These are phyloP conservation scores for Gracilinanus agilis DNA, from an alignment of 2,113 vertebrate genomes.

Conservation along the genomic window DNA sequence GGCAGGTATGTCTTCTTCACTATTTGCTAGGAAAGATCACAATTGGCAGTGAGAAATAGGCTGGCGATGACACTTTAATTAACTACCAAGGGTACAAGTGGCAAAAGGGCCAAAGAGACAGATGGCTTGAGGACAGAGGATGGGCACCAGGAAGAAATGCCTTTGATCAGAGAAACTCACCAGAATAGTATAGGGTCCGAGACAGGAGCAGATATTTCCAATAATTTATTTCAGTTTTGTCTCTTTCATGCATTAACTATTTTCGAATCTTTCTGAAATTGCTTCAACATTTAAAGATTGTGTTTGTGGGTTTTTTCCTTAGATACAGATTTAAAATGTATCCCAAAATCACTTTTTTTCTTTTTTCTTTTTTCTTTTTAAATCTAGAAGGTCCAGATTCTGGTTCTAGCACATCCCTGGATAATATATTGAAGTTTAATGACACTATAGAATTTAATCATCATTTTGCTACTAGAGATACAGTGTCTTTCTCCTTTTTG, in stretches of 20 bases:
- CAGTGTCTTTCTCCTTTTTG: conserved; percentile 81
- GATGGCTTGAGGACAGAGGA: background rate
- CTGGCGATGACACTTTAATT: background rate
- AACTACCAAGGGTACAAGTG: background rate
- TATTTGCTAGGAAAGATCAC: background rate
- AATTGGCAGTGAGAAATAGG: background rate
- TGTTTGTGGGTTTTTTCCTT: background rate
- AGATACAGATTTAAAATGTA: background rate
- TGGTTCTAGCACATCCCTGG: conserved; percentile 12
- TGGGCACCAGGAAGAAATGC: background rate
- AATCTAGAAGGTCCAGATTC: conserved; percentile 57
- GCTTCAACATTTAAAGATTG: background rate
- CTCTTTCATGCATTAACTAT: background rate
- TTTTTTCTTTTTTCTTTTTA: background rate
- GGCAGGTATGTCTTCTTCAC: background rate
- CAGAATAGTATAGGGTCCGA: background rate
- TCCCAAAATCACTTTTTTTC: background rate
- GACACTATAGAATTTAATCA: conserved; percentile 39
- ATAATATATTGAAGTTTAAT: conserved; percentile 23
- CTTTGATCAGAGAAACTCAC: background rate
- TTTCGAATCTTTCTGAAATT: conserved; percentile 13
- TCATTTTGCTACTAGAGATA: conserved; percentile 77
- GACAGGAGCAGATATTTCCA: background rate
- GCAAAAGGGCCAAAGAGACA: background rate
- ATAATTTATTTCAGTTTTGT: background rate